A percentile compares a stretch with the other conserved stretches of the same genome.
phyloP scores from a whole-genome alignment of 2,797 vertebrate genomes.

The Liparis tanakae region DNA sequence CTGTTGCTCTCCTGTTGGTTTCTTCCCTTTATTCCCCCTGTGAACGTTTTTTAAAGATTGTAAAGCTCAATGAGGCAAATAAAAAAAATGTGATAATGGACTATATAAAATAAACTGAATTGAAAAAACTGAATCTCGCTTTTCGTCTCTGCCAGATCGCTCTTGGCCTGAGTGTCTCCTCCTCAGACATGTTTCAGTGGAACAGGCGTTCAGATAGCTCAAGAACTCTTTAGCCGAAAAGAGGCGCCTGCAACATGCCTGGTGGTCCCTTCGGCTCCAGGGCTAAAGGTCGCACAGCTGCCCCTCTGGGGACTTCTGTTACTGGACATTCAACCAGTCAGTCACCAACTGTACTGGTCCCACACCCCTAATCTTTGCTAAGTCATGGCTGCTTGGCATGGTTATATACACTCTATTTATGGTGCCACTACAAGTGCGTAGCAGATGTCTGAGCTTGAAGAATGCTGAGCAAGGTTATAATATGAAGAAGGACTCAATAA shows the following conservation, averaged over 20 bases:
- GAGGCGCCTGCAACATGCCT: constrained; percentile 23
- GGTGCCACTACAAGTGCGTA: constrained; percentile 34
- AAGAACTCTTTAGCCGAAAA: constrained; percentile 4
- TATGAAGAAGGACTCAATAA: constrained; percentile 25
- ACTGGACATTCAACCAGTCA: constrained; percentile 25
- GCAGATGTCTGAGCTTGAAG: constrained; percentile 66
- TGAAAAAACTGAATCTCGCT: too few species aligned
- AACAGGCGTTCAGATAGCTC: constrained; percentile 27
- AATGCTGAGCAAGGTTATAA: constrained; percentile 62
- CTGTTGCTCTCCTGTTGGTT: too few species aligned
- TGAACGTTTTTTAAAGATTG: too few species aligned
- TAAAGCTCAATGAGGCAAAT: too few species aligned
- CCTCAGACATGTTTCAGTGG: not conserved
- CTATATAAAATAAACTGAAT: too few species aligned
- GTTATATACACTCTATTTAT: constrained; percentile 67
- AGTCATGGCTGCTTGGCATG: constrained; percentile 65
- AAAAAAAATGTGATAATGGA: too few species aligned
- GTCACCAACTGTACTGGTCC: constrained; percentile 17
- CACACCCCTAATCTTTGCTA: constrained; percentile 55
- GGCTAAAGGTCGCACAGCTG: constrained; percentile 75
- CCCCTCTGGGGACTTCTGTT: constrained; percentile 53
- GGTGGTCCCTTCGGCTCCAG: constrained; percentile 20
- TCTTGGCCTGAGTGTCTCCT: not conserved
- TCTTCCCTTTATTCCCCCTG: too few species aligned
- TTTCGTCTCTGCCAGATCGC: not conserved